Percentiles rank a stretch among this genome's conserved stretches.
These are phyloP conservation scores for Acanthurus tractus DNA, from an alignment of 2,797 vertebrate species.

Conservation along the genomic window DNA sequence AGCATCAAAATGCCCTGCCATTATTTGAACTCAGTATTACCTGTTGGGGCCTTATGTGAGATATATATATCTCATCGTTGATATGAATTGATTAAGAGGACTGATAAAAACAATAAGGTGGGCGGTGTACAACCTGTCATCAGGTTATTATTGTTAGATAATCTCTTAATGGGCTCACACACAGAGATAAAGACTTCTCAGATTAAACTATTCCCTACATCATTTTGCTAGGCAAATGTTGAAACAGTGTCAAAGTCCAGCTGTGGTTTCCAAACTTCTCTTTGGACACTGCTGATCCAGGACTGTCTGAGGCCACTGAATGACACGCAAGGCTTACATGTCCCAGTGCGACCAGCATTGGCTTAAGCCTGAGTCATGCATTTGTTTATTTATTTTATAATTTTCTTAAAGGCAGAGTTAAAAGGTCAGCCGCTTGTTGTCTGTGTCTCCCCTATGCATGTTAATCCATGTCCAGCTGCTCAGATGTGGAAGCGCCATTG, in stretches of 20 bases:
- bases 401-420: conserved; percentile 42
- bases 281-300: neutral
- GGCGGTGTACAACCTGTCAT: neutral
- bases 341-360: conserved; percentile 1
- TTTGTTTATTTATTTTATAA: conserved; percentile 27
- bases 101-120: too few species aligned
- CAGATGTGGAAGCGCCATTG: conserved; percentile 52
- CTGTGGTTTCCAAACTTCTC: neutral
- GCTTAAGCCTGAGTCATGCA: conserved; percentile 2
- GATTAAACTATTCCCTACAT: neutral
- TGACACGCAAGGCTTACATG: neutral
- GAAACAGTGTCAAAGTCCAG: neutral
- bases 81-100: too few species aligned
- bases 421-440: conserved; percentile 36
- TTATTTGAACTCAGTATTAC: too few species aligned
- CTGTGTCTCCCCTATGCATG: too few species aligned
- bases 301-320: neutral
- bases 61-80: too few species aligned
- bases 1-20: too few species aligned
- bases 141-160: too few species aligned
- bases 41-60: too few species aligned
- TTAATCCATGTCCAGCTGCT: conserved; percentile 51
- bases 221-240: neutral
- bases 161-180: neutral
- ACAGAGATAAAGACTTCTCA: neutral